Evolutionary conservation across 1,140 invertebrate genomes (phyloP), one percentile per base, ranked within the genome.

Genomic region (Lutraria rhynchaena): DNA sequence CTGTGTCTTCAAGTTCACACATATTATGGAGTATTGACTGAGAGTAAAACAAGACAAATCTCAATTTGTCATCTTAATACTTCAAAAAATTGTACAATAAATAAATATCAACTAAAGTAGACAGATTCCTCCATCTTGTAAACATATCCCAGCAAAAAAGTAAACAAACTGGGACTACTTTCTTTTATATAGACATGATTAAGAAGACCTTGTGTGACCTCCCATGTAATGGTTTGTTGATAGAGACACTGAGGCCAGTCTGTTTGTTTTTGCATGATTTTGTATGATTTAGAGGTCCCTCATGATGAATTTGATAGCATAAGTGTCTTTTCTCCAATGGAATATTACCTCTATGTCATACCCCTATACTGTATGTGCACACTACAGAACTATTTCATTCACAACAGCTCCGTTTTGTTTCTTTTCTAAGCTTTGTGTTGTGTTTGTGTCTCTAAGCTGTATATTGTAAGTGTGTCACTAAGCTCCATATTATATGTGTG

Each of bases 161-260:
- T 71, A 71, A 71, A 71, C 69, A 71, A 35, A 24, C 29, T n/a
- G 69, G 53, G 37, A 71, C 53, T 55, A 55, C 53, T 71, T 71
- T 71, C 69, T 71, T 57, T 71, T 57, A 71, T 55, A 57, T n/a
- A 17, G 7, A 5, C n/a, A 35, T 46, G 17, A 67, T 67, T 15
- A 67, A 67, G 63, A 67, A 41, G 63, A 49, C 63, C 63, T 31
- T 29, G 17, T 22, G 19, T 71, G 69, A 55, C 49, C 37, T 71
- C 27, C 51, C 19, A 15, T 41, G 35, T 31, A 71, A 29, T 46
- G 11, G 22, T 31, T 29, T 49, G 37, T 55, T 70, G 35, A 55
- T 46, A 4, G 4, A 70, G 17, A 29, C 27, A 49, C 29, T 37
- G 69, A 71, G 69, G 69, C 69, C 69, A 69, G 37, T 4, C 63